These are phyloP conservation scores for Sandelia bainsii DNA, from an alignment of 2,797 vertebrate genomes.

Conservation along the genomic window DNA sequence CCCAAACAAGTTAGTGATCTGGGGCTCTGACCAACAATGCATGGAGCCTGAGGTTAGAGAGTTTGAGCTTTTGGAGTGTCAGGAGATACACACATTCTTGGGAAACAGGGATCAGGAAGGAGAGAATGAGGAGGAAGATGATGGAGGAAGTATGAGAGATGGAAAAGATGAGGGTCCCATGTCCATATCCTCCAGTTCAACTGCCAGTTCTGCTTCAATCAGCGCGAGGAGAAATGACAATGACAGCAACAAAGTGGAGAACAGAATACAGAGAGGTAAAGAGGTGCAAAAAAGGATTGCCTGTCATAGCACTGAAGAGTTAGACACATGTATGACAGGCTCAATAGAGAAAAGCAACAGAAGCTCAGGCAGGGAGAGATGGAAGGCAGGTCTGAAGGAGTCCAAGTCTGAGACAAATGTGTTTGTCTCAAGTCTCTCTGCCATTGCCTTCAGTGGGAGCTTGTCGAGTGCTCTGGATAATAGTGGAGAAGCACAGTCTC, in stretches of 20 bases:
- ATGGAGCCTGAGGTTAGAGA: slow-evolving; percentile 80
- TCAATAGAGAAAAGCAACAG: slow-evolving; percentile 56
- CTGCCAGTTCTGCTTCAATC: slow-evolving; percentile 73
- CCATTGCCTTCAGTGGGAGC: slow-evolving; percentile 81
- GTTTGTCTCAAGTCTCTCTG: slow-evolving; percentile 83
- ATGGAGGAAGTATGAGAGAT: slow-evolving; percentile 69
- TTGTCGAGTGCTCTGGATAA: slow-evolving; percentile 79
- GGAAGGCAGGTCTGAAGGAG: slow-evolving; percentile 75
- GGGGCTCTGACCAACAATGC: slow-evolving; percentile 82
- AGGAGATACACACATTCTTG: slow-evolving; percentile 82
- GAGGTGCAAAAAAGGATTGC: slow-evolving; percentile 54
- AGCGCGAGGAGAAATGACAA: slow-evolving; percentile 76
- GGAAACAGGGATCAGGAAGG: slow-evolving; percentile 55
- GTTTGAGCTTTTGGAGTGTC: slow-evolving; percentile 80
- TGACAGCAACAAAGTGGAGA: slow-evolving; percentile 71
- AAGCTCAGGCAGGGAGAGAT: slow-evolving; percentile 61
- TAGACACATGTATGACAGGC: slow-evolving; percentile 62
- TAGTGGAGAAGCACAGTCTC: slow-evolving; percentile 63
- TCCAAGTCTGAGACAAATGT: slow-evolving; percentile 85
- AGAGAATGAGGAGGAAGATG: slow-evolving; percentile 62
- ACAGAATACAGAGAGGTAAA: slow-evolving; percentile 41
- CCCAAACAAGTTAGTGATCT: slow-evolving; percentile 83
- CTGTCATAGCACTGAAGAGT: slow-evolving; percentile 74
- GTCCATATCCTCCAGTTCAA: slow-evolving; percentile 83
- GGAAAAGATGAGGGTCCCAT: slow-evolving; percentile 79